Base-by-base conservation (phyloP, 2,113 vertebrate genomes). In the Ifrita kowaldi region DNA sequence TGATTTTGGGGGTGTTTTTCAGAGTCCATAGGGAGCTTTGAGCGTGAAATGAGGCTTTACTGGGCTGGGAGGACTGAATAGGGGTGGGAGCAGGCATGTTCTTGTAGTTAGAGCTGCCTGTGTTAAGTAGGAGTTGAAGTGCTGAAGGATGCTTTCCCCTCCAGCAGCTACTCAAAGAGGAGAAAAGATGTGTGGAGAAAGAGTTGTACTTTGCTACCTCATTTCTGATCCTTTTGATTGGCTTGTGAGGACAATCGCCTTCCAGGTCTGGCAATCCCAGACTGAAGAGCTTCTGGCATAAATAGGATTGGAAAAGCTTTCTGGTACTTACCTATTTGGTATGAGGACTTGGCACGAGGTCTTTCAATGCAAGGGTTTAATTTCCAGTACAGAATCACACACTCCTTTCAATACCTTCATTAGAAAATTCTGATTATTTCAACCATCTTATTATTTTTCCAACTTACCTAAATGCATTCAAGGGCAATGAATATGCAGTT, bases 401-500 rank as follows among this genome's bases (percentile, higher is more conserved):
- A 14, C 8, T 59, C 24, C 16, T 57, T 92, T 57, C 64, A 78
- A 41, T 7, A 52, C 47, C 24, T 90, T 90, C 46, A 55, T 94
- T 89, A 89, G 60, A 79, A 80, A 52, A 74, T 74, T 67, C 71
- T 60, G 42, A 24, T 59, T 94, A 37, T 73, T 84, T 57, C 69
- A 79, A 23, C 28, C 21, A 41, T 56, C 75, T 55, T 39, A 5
- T 37, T n/a, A 79, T 89, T 81, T 64, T 49, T 80, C 70, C 35
- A 81, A 78, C 86, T 60, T 87, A 90, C 83, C 65, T 73, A 71
- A 52, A 81, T 73, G 49, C 55, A 28, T 88, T 93, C 88, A 87
- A 84, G 76, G 84, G 76, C 69, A 84, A 92, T 90, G 93, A 89
- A 95, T 94, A 96, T 75, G 69, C 86, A 90, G 80, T 78, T 87